These are phyloP conservation scores for Drosophila neocordata DNA, from an alignment of 1,140 invertebrate species.

Conservation along the genomic window DNA sequence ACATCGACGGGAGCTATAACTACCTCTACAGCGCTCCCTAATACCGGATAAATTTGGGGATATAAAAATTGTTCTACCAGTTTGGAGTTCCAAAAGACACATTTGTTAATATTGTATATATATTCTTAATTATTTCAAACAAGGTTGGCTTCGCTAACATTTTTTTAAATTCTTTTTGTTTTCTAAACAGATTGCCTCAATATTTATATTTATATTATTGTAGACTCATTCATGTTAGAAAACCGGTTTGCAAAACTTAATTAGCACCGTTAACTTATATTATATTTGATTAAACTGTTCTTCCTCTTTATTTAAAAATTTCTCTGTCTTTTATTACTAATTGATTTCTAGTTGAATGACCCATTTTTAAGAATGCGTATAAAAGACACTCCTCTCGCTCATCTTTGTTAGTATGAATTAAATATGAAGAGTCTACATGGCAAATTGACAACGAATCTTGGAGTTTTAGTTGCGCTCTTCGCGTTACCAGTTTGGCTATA, in stretches of 20 bases:
- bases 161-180: too few relatives aligned
- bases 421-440: conserved; percentile 19
- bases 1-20: not conserved
- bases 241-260: not conserved
- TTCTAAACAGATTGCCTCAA: too few relatives aligned
- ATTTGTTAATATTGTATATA: not conserved
- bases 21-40: not conserved
- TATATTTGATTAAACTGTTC: not conserved
- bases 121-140: too few relatives aligned
- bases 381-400: conserved; percentile 10
- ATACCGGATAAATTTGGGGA: not conserved
- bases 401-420: not conserved
- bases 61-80: not conserved
- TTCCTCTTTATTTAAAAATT: not conserved
- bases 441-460: conserved; percentile 13
- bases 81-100: not conserved
- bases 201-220: too few relatives aligned
- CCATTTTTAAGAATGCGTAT: conserved; percentile 30
- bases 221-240: too few relatives aligned
- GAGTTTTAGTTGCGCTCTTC: conserved; percentile 28
- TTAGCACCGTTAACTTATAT: not conserved
- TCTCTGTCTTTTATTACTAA: conserved; percentile 38
- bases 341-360: conserved; percentile 35
- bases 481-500: conserved; percentile 31
- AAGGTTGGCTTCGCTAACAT: too few relatives aligned